These are phyloP conservation scores for Zygothrica quintamaculata DNA, from an alignment of 2,888 invertebrate species.

Conservation along the genomic window DNA sequence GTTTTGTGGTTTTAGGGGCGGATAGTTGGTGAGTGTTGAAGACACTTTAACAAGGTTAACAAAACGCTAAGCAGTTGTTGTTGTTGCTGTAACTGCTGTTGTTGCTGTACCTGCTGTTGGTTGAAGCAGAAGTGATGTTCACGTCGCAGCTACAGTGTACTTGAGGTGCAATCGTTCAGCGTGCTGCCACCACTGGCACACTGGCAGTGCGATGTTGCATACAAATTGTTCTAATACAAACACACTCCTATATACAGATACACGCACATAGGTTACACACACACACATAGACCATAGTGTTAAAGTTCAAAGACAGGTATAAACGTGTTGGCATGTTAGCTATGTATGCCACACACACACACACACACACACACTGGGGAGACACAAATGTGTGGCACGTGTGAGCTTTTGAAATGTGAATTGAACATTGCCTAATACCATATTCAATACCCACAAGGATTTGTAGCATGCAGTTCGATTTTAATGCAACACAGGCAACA, in stretches of 20 bases:
- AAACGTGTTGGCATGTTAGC: slow-evolving; percentile 41
- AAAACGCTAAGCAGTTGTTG: slow-evolving; percentile 63
- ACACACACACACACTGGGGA: slow-evolving; percentile 13
- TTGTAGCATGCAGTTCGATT: slow-evolving; percentile 47
- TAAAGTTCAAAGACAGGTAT: slow-evolving; percentile 46
- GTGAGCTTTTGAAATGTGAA: slow-evolving; percentile 74
- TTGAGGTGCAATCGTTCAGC: slow-evolving; percentile 75
- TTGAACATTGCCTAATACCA: slow-evolving; percentile 78
- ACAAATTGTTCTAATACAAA: slow-evolving; percentile 65
- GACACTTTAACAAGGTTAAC: slow-evolving; percentile 71
- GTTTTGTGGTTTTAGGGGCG: no score
- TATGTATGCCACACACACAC: no score
- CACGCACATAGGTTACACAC: slow-evolving; percentile 10
- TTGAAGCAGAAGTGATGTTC: slow-evolving; percentile 24
- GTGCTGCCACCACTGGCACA: slow-evolving; percentile 55
- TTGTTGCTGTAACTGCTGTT: no score
- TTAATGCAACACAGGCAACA: slow-evolving; percentile 71
- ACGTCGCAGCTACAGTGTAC: slow-evolving; percentile 68
- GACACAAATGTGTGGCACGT: slow-evolving; percentile 56
- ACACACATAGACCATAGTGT: slow-evolving; percentile 3
- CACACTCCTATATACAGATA: slow-evolving; percentile 20
- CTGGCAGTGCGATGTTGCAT: slow-evolving; percentile 59
- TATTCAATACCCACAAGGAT: slow-evolving; percentile 49
- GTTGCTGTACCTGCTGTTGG: background rate
- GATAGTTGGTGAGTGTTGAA: background rate